Base-by-base conservation (phyloP, 2,888 invertebrate genomes). In the Eulithis prunata region DNA sequence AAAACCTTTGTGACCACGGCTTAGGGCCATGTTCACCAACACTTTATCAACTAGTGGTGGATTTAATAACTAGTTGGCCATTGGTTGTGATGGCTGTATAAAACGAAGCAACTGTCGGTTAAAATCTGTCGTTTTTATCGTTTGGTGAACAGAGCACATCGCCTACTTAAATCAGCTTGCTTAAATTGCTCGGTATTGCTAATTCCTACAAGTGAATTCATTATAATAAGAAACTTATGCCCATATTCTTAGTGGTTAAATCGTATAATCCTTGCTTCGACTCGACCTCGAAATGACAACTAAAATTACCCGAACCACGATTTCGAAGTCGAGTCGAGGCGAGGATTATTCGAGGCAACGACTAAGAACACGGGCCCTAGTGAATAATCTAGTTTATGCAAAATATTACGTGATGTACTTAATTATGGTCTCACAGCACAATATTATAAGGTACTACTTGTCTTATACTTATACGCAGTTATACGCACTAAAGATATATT, bases 351-450 rank as follows among this genome's bases (percentile, higher is more conserved):
- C 2, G 32, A 32, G 32, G 21, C 21, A 21, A 21, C 21, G 21
- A 32, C 5, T 6, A 32, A 32, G 32, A 32, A 6, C 3, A 32
- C 6, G 6, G 32, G 32, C 4, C 56, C 53, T 56, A 52, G 12
- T 49, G 43, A 62, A 51, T 13, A 62, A 58, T 58, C 66, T 80
- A 79, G 72, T 62, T 76, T 78, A 79, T 62, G 82, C 81, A 82
- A 72, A 71, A 80, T 53, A 36, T 77, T 74, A 71, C 71, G 75
- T 83, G 82, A 80, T 81, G 78, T 73, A 58, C 68, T 68, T 69
- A 69, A 63, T 69, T 78, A 83, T 81, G 78, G 75, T 82, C 78
- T 85, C 85, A 85, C 85, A 85, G 84, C 83, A 84, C 83, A 80
- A 80, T 80, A 81, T n/a, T 81, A 68, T 68, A 68, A 68, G 68